Base-by-base conservation (phyloP, 2,113 vertebrate species). In the Ameiurus melas region DNA sequence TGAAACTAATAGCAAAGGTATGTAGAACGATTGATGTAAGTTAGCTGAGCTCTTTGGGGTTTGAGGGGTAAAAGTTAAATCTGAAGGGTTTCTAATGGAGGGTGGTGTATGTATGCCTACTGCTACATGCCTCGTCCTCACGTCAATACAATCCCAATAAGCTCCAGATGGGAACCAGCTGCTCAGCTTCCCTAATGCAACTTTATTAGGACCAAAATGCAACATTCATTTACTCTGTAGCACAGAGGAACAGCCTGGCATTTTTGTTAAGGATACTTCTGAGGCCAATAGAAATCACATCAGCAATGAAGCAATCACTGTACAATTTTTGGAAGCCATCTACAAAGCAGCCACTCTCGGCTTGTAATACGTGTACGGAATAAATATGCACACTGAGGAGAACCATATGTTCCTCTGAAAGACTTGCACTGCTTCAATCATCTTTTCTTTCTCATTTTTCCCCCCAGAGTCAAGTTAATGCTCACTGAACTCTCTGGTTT, bases 281-380 rank as follows among this genome's bases (percentile, higher is more conserved):
- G 89, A 90, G 92, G 86, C 90, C 90, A 90, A 90, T 92, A 92
- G 90, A 92, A 91, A 90, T 89, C 86, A 86, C 89, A 92, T 91
- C 90, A 88, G 89, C 88, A 91, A 91, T 91, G 89, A 92, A 92
- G 89, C 90, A 92, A 92, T 91, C 90, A 87, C 86, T 89, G 86
- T 88, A 92, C 83, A 87, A 88, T 92, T 92, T 90, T 89, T 92
- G 90, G 88, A 92, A 85, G 84, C 66, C 81, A 58, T 89, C 87
- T 91, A 91, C 90, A 91, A 92, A 92, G 90, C 62, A 90, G 90
- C 82, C 86, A 90, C 86, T 90, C 89, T 89, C 70, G 77, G 57
- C 73, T 90, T 90, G 90, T 90, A 89, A 86, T 90, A 90, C 85
- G 86, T 85, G 75, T 89, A 90, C 90, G 85, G 89, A 92, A 91